Percentiles rank a stretch among this genome's conserved stretches.
These are phyloP conservation scores for Falco punctatus DNA, from an alignment of 2,113 vertebrate genomes.

Conservation along the genomic window DNA sequence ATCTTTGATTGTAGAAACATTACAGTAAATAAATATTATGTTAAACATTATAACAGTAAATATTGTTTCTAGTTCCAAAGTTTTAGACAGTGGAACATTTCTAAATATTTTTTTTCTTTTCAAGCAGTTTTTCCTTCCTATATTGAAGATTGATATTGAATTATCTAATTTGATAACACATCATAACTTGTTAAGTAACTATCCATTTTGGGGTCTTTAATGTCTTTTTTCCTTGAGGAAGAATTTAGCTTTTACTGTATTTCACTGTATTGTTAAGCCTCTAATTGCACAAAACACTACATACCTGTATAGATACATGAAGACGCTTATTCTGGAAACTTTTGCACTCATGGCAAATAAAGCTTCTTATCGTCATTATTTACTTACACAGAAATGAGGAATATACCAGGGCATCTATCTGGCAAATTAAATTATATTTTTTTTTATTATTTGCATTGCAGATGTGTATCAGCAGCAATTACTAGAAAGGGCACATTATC, in stretches of 20 bases:
- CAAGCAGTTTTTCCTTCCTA: neutral
- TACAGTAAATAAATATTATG: neutral
- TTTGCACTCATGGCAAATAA: neutral
- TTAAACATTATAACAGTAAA: neutral
- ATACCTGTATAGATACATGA: neutral
- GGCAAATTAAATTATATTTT: neutral
- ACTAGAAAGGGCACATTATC: neutral
- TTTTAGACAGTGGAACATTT: neutral
- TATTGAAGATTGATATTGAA: neutral
- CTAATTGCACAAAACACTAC: neutral
- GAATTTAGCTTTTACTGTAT: neutral
- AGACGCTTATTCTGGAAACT: neutral
- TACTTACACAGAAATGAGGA: neutral
- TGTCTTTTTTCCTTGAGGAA: neutral
- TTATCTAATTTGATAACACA: neutral
- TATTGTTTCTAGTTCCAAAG: neutral
- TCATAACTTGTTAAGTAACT: neutral
- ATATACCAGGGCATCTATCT: neutral
- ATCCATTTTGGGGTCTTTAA: neutral
- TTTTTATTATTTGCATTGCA: constrained; percentile 1
- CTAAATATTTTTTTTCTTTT: neutral
- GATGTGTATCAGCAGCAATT: neutral
- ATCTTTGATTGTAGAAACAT: neutral
- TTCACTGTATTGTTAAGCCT: neutral
- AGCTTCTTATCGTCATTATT: neutral